These are phyloP conservation scores for Pongo abelii DNA, from an alignment of 2,113 vertebrate species.

Conservation along the genomic window DNA sequence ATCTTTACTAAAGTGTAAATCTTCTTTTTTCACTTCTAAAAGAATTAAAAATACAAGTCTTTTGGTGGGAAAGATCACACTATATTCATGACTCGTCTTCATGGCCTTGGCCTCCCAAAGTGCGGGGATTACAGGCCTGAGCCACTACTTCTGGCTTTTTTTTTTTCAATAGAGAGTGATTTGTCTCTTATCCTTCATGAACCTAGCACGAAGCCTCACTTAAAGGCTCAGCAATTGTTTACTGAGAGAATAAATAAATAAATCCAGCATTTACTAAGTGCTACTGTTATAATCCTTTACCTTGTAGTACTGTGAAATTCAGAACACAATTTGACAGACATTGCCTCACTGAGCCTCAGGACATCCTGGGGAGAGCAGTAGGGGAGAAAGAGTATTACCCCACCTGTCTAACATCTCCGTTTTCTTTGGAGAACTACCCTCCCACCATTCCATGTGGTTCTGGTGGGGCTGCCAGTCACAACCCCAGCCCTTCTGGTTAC, in stretches of 20 bases:
- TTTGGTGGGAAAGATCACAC: background rate
- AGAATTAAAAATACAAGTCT: too few species aligned
- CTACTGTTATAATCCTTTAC: background rate
- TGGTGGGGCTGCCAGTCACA: background rate
- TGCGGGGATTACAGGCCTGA: too few species aligned
- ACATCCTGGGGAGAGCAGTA: background rate
- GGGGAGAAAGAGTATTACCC: background rate
- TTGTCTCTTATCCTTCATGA: background rate
- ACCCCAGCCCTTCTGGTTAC: background rate
- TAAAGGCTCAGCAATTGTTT: conserved; percentile 22
- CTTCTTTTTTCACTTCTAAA: background rate
- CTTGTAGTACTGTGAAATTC: background rate
- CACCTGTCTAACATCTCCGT: background rate
- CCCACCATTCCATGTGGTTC: background rate
- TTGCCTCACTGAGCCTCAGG: background rate
- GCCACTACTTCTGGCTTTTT: too few species aligned
- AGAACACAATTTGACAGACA: background rate
- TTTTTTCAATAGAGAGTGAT: too few species aligned
- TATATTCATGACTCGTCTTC: background rate
- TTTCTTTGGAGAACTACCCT: background rate
- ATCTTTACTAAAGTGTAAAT: background rate
- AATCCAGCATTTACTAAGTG: background rate
- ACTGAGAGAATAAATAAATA: background rate
- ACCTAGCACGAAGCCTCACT: background rate
- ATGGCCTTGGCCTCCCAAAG: too few species aligned